Evolutionary conservation across 1,140 invertebrate genomes (phyloP).

Genomic region (Hesperophylax magnus): DNA sequence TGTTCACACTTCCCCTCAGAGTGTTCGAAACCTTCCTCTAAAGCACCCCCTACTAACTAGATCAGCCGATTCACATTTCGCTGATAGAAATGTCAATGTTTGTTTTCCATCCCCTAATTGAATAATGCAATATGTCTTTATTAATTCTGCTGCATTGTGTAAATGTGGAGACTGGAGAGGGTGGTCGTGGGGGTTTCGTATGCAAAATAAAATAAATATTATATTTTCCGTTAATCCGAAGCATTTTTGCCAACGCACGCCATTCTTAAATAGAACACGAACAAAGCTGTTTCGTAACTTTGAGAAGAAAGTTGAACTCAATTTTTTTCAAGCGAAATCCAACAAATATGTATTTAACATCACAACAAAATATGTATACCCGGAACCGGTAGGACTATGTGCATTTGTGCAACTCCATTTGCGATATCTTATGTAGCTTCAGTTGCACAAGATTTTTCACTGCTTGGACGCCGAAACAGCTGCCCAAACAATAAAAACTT

Average conservation of each 20-base stretch:
- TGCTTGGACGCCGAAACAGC: no score
- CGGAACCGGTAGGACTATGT: no score
- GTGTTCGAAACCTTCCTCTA: neutral
- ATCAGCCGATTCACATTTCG: constrained; percentile 19
- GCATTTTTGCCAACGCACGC: constrained; percentile 2
- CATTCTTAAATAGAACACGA: neutral
- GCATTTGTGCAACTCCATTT: no score
- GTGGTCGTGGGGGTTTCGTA: neutral
- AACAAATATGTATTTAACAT: no score
- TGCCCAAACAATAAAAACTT: no score
- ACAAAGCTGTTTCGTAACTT: no score
- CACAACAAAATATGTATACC: no score
- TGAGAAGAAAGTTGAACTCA: no score
- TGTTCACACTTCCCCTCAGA: neutral
- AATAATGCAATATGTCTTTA: constrained; percentile 41
- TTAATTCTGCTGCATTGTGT: constrained; percentile 21
- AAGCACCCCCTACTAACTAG: constrained; percentile 6
- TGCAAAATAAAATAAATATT: constrained; percentile 21
- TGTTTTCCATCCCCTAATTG: constrained; percentile 43
- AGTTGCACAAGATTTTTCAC: no score
- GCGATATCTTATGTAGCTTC: no score
- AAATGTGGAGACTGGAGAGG: no score
- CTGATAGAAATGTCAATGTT: constrained; percentile 33
- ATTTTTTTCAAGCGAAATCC: no score
- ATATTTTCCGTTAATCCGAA: neutral